A percentile compares a stretch with the other conserved stretches of the same genome.
Conservation (phyloP, 2,797 vertebrate species). For the Tragelaphus eurycerus region DNA sequence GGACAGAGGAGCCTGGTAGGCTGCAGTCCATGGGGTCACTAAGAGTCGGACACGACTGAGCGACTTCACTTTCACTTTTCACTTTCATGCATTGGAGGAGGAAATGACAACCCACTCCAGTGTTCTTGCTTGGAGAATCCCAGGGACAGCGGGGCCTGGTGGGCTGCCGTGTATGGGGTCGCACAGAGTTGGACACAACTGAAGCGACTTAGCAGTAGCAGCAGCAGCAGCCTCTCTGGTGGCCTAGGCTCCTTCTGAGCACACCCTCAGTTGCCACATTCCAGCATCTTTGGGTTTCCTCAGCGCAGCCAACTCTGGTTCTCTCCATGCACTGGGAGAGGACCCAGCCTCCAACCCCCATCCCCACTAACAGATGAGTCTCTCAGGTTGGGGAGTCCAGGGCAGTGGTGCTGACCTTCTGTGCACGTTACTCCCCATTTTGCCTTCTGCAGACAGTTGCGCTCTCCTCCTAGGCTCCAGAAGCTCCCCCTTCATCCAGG, state of each 20-base stretch:
- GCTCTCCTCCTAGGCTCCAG: not conserved
- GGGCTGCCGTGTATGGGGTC: too few relatives aligned
- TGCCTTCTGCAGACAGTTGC: not conserved
- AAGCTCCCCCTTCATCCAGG: not conserved
- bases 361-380: not conserved
- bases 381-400: not conserved
- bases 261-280: not conserved
- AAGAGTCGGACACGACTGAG: too few relatives aligned
- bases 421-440: not conserved
- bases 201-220: too few relatives aligned
- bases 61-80: too few relatives aligned
- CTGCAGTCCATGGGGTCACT: too few relatives aligned
- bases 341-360: not conserved
- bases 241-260: not conserved
- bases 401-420: not conserved
- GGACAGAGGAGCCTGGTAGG: too few relatives aligned
- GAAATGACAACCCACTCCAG: too few relatives aligned
- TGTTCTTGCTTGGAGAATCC: too few relatives aligned
- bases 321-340: not conserved
- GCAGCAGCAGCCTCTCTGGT: not conserved
- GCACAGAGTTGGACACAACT: too few relatives aligned
- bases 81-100: too few relatives aligned
- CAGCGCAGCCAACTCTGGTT: not conserved
- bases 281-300: not conserved
- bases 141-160: too few relatives aligned